These are phyloP conservation scores for Poecilia wingei DNA, from an alignment of 2,797 vertebrate species.

Conservation along the genomic window DNA sequence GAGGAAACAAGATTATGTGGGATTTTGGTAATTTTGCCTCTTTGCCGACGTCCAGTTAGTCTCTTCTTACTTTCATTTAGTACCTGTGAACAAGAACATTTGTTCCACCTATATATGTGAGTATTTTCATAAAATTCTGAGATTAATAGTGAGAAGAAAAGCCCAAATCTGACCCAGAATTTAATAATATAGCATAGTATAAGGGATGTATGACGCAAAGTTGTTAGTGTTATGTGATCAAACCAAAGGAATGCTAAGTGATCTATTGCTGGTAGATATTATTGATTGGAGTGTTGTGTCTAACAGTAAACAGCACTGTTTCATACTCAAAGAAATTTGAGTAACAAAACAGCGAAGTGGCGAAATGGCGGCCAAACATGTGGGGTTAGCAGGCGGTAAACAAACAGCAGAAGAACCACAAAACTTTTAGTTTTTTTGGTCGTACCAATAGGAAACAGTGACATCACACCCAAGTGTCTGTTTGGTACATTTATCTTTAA, in stretches of 20 bases:
- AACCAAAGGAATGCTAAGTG: too few relatives aligned
- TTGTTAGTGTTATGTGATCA: too few relatives aligned
- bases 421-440: constrained; percentile 9
- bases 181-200: too few relatives aligned
- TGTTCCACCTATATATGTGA: background rate
- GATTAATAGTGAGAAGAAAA: background rate
- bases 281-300: background rate
- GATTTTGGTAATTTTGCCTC: background rate
- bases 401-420: constrained; percentile 12
- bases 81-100: background rate
- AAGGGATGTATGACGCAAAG: too few relatives aligned
- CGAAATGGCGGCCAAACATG: background rate
- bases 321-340: background rate
- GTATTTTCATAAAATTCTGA: background rate
- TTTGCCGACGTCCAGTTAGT: background rate
- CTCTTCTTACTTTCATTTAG: background rate
- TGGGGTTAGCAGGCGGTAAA: background rate
- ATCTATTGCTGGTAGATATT: background rate
- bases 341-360: background rate
- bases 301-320: background rate
- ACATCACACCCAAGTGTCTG: constrained; percentile 22
- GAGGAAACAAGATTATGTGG: background rate
- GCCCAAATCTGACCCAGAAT: too few relatives aligned
- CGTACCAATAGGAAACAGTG: constrained; percentile 30
- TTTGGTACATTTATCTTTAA: constrained; percentile 22